Percentiles rank a stretch among this genome's conserved stretches.
Conservation (phyloP, 2,888 invertebrate genomes). For the Arctia plantaginis region DNA sequence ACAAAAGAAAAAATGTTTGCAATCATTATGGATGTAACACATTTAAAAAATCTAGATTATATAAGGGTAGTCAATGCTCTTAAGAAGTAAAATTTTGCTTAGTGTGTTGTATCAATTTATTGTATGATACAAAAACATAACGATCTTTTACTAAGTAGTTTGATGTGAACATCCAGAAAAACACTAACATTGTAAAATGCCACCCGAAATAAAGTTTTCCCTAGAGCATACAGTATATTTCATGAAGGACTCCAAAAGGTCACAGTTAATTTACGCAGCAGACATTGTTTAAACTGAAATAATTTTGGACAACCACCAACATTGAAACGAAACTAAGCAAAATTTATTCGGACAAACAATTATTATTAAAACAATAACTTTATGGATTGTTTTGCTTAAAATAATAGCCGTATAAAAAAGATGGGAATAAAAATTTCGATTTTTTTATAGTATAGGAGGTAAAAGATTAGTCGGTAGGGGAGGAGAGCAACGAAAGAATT, state of each 20-base stretch:
- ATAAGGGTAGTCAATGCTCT: too few relatives aligned
- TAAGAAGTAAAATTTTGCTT: too few relatives aligned
- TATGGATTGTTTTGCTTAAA: not conserved
- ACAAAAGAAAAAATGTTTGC: not conserved
- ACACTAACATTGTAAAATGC: not conserved
- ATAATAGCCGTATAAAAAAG: not conserved
- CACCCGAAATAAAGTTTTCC: not conserved
- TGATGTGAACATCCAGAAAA: too few relatives aligned
- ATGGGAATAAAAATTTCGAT: not conserved
- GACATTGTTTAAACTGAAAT: not conserved
- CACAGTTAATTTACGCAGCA: not conserved
- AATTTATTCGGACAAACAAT: not conserved
- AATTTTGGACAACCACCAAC: not conserved
- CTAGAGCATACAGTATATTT: not conserved
- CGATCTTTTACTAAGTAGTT: not conserved
- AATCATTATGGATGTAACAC: not conserved
- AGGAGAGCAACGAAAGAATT: too few relatives aligned
- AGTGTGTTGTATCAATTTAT: too few relatives aligned
- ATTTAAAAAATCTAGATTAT: too few relatives aligned
- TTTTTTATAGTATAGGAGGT: too few relatives aligned
- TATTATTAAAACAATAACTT: not conserved
- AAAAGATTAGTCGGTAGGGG: too few relatives aligned
- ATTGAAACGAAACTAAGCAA: not conserved
- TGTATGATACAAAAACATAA: not conserved
- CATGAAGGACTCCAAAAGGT: too few relatives aligned